Base-by-base conservation (phyloP, 1,140 invertebrate species). In the Brachionus plicatilis region DNA sequence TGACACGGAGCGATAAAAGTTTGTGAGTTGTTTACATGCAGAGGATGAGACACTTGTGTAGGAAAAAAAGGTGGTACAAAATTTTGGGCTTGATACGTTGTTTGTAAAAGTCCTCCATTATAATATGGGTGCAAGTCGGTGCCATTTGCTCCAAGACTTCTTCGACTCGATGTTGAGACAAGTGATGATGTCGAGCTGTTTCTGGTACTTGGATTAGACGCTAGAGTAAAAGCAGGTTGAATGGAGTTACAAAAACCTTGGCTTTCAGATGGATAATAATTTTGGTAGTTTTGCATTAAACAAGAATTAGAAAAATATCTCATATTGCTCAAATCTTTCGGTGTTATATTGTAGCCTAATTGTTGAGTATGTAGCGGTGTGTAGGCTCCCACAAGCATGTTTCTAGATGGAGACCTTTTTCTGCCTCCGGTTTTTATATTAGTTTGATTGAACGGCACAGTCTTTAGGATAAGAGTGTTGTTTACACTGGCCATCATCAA, bases 391-490 rank as follows among this genome's bases (percentile, higher is more conserved):
- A 27, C 37, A 17, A 75, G 11, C 6, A 20, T 76, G 24, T 24
- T 47, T 33, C 17, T 50, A 12, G 72, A 76, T 50, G 72, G 72
- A 6, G 72, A 76, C 27, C 94, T 90, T 87, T 93, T 93, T 12
- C 94, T 90, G 7, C 94, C 94, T 27, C 94, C 94, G 85, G 93
- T 93, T 85, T 90, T 89, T 83, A 99, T 99, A 24, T 95, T 95
- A 0, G 96, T 97, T 87, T 96, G 95, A 87, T 98, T 95, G 3
- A 99, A 88, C 0, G 96, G 96, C 12, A 95, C 96, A 4, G 95
- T 95, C 29, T 95, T 91, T 0, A 99, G 90, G 2, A 94, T 96
- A 0, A 97, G 93, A 87, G 95, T 94, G 88, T 95, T 94, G 2
- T 94, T 94, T 11, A 95, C 94, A 60, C 94, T 75, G 43, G 70